phyloP scores from a whole-genome alignment of 2,113 vertebrate species.

The Antechinus flavipes region DNA sequence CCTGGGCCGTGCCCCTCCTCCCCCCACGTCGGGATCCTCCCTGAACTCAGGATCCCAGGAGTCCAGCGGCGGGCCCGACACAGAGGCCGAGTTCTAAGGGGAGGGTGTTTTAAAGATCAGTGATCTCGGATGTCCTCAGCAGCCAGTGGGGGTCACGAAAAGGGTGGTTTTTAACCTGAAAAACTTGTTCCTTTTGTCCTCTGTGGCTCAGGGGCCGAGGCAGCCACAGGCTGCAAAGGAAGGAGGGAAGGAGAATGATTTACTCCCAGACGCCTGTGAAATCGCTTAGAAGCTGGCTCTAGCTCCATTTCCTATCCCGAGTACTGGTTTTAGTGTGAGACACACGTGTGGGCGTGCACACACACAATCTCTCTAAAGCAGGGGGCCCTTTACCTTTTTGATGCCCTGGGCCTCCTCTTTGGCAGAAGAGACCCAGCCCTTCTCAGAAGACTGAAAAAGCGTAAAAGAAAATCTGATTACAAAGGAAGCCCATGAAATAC shows the following conservation, averaged over 20 bases:
- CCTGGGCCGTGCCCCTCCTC: constrained; percentile 9
- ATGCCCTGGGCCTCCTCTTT: not conserved
- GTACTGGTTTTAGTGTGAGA: not conserved
- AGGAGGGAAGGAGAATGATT: not conserved
- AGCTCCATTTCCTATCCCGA: not conserved
- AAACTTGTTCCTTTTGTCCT: not conserved
- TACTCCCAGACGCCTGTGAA: not conserved
- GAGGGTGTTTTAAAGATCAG: not conserved
- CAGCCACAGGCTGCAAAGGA: not conserved
- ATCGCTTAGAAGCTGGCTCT: not conserved
- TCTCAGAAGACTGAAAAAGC: not conserved
- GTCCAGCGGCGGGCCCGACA: not conserved
- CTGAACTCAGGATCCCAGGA: too few relatives aligned
- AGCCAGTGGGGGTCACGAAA: too few relatives aligned
- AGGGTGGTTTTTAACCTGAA: not conserved
- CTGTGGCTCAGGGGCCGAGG: not conserved
- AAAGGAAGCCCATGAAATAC: not conserved
- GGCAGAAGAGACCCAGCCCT: not conserved
- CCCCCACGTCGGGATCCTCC: not conserved
- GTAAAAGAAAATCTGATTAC: not conserved
- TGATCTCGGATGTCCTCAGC: not conserved
- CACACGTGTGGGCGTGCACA: not conserved
- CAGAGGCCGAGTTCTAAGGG: not conserved
- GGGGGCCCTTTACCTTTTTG: too few relatives aligned
- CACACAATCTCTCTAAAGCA: too few relatives aligned